Percentiles rank a stretch among this genome's conserved stretches.
phyloP scores from a whole-genome alignment of 2,888 invertebrate species.

The Beris chalybata region DNA sequence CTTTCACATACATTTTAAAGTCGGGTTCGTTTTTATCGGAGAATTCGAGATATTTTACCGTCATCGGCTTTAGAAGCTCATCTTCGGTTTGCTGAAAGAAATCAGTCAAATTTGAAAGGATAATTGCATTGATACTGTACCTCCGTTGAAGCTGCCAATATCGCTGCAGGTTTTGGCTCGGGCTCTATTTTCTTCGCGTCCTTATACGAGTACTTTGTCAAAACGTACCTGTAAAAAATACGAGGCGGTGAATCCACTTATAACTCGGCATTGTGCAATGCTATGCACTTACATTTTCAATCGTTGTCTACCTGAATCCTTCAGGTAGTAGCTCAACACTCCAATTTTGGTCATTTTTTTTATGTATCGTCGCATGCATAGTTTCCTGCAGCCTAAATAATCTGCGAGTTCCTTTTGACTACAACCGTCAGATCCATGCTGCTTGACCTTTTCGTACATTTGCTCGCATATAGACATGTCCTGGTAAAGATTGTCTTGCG shows the following conservation, averaged over 20 bases:
- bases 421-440: constrained; percentile 59
- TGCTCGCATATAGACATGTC: constrained; percentile 58
- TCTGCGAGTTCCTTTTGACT: constrained; percentile 56
- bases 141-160: too few species aligned
- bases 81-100: constrained; percentile 2
- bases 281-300: constrained; percentile 55
- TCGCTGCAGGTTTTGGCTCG: too few species aligned
- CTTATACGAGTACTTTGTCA: constrained; percentile 39
- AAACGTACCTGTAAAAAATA: constrained; percentile 40
- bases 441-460: constrained; percentile 58
- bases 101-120: neutral
- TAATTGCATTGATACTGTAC: too few species aligned
- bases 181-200: too few species aligned
- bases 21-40: constrained; percentile 22
- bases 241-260: neutral
- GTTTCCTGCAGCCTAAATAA: constrained; percentile 53
- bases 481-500: constrained; percentile 39
- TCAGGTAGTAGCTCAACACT: constrained; percentile 58
- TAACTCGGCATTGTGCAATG: too few species aligned
- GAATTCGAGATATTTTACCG: neutral
- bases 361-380: constrained; percentile 53
- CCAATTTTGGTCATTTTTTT: constrained; percentile 53
- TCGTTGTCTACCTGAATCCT: constrained; percentile 62
- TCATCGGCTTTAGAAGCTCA: neutral
- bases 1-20: constrained; percentile 21